Evolutionary conservation across 2,797 vertebrate species (phyloP).

Genomic region (Cygnus olor): DNA sequence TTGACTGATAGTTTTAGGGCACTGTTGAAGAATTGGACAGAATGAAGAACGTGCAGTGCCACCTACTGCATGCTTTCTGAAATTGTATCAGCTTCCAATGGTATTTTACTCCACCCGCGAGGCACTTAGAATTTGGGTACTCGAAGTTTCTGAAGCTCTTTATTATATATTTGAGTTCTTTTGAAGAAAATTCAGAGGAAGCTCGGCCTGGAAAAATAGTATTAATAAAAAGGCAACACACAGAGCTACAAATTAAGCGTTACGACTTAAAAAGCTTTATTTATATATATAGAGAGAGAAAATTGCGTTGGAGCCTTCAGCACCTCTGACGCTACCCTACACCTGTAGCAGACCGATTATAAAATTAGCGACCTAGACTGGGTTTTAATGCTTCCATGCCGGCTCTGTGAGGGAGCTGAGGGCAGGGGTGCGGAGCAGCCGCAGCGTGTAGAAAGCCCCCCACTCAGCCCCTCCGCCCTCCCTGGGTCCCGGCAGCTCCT

Average conservation of each 20-base stretch:
- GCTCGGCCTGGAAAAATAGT: not conserved
- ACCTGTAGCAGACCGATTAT: accelerated
- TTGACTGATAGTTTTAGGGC: not conserved
- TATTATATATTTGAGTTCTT: not conserved
- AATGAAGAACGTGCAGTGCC: not conserved
- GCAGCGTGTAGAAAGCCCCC: too few relatives aligned
- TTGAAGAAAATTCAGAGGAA: not conserved
- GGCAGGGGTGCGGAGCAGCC: accelerated
- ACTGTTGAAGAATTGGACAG: not conserved
- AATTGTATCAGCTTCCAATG: not conserved
- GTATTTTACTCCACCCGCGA: accelerated
- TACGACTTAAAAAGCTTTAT: not conserved
- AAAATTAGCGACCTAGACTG: not conserved
- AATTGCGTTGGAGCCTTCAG: too few relatives aligned
- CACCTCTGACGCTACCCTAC: accelerated
- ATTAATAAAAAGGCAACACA: not conserved
- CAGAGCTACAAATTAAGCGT: not conserved
- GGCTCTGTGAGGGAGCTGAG: too few relatives aligned
- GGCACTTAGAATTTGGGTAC: accelerated
- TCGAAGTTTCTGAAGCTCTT: accelerated
- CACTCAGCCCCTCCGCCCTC: too few relatives aligned
- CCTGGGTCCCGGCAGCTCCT: too few relatives aligned
- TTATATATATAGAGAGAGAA: not conserved
- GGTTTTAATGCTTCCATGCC: accelerated
- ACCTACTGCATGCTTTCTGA: not conserved